Evolutionary conservation across 2,888 invertebrate genomes (phyloP), one percentile per base, ranked within the genome.

Genomic region (Drosophila longiperda): DNA sequence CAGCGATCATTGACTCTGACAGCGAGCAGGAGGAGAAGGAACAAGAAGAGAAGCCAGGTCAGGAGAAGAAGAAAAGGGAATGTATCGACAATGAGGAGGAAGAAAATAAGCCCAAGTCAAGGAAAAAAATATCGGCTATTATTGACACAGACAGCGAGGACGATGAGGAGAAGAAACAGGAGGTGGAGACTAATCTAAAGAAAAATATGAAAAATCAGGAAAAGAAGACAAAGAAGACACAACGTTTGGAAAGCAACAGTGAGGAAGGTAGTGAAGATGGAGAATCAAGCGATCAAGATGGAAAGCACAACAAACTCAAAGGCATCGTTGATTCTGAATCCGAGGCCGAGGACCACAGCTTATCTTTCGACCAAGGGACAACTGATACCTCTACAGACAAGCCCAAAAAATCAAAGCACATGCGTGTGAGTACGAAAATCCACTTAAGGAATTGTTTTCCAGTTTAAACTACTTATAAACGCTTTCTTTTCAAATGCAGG

Each of bases 401-500:
- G 20, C 49, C 64, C 11, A 69, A 69, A 2, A 74, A 77, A 36
- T 45, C 76, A 0, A 91, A 90, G 50, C 71, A 71, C 9, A 77
- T 89, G 66, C 59, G 90, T 15, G 89, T 84, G 33, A 73, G 77
- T 65, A 42, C 7, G 8, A 4, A 38, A 36, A 15, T 34, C 23
- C 26, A 17, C 9, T 45, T 29, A 36, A 26, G 11, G 12, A 26
- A 26, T 26, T 20, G 1, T 26, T 4, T 45, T 23, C 15, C 23
- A 15, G 15, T 15, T 15, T 8, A 2, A 45, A 15, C 15, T 45
- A 4, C 45, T 45, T 8, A 23, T 2, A 32, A 75, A 67, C 36
- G 78, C 81, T 45, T 15, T 0, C 5, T 33, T 29, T n/a, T 17
- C 8, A 23, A 45, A 53, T 84, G 15, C 82, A 96, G 95, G 95